Base-by-base conservation (phyloP, 1,140 invertebrate genomes). In the Drosophila quadrilineata region DNA sequence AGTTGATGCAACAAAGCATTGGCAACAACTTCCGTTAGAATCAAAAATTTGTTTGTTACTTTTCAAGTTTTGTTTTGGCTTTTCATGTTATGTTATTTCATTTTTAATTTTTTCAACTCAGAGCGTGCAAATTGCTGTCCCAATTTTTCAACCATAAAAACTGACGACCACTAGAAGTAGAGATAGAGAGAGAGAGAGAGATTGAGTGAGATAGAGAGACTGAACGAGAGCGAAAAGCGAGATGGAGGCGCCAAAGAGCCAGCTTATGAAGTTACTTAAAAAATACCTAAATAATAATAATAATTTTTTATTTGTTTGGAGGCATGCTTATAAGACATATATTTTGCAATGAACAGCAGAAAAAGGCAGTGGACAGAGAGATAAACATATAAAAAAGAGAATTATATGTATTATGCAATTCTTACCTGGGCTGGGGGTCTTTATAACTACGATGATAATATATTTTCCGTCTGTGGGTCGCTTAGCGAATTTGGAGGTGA, bases 111-210 rank as follows among this genome's bases (percentile, higher is more conserved):
- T 65, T 63, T 62, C 62, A 35, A 60, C 54, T 62, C 21, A 33
- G 36, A 82, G 64, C 76, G 74, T 85, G 79, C 79, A 79, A 85
- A 85, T 71, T 64, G 79, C 59, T 85, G 79, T 85, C 74, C 79
- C 79, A 85, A 85, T 85, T 84, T 85, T 85, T 85, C 71, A 85
- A 85, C 58, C 79, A 85, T 85, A 85, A 85, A 85, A 82, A 74
- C 53, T 59, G 58, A 58, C 65, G 58, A 63, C 49, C 58, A 35
- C 52, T 41, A 35, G 38, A 43, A 53, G 56, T 36, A 33, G 31
- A 71, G 54, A 49, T 46, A 46, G 12, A 21, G 38, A 49, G 46
- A 56, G 64, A 19, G 17, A 26, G 17, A 35, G 33, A 57, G 29
- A 28, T 33, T 45, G 9, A 48, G 22, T 24, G 43, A 48, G 33